These are phyloP conservation scores for Synchiropus splendidus DNA, from an alignment of 2,113 vertebrate genomes.

Conservation along the genomic window DNA sequence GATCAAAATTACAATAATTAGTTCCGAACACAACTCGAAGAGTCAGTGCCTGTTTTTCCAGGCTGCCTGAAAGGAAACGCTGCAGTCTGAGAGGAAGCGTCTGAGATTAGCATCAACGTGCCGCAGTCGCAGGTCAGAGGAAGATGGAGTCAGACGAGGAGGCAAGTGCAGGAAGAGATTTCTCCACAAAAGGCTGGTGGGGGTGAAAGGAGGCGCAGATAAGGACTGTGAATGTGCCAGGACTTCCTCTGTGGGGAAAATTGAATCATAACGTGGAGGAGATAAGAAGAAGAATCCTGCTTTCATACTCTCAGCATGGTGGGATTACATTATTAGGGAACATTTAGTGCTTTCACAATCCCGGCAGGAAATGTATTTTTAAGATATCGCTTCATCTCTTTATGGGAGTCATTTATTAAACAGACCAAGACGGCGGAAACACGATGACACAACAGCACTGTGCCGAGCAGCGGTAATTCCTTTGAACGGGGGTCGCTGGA, in stretches of 20 bases:
- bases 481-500: too few species aligned
- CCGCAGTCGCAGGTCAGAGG: conserved; percentile 29
- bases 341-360: conserved; percentile 3
- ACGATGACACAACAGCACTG: too few species aligned
- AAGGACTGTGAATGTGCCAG: conserved; percentile 44
- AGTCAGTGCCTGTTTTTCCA: too few species aligned
- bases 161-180: conserved; percentile 26
- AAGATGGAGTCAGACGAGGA: conserved; percentile 33
- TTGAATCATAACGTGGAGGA: conserved; percentile 49
- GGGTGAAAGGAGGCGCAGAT: conserved; percentile 49
- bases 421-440: too few species aligned
- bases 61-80: too few species aligned
- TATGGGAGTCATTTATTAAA: too few species aligned
- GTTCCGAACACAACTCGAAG: too few species aligned
- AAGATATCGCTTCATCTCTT: too few species aligned
- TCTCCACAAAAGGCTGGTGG: conserved; percentile 35
- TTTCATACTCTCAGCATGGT: conserved; percentile 33
- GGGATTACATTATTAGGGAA: too few species aligned
- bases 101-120: conserved; percentile 40
- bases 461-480: too few species aligned
- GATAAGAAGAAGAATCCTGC: conserved; percentile 51
- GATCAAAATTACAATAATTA: too few species aligned
- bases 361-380: conserved; percentile 16
- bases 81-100: not conserved
- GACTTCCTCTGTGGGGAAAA: conserved; percentile 34